Conservation (phyloP, 2,113 vertebrate genomes). For the Barbus barbus region DNA sequence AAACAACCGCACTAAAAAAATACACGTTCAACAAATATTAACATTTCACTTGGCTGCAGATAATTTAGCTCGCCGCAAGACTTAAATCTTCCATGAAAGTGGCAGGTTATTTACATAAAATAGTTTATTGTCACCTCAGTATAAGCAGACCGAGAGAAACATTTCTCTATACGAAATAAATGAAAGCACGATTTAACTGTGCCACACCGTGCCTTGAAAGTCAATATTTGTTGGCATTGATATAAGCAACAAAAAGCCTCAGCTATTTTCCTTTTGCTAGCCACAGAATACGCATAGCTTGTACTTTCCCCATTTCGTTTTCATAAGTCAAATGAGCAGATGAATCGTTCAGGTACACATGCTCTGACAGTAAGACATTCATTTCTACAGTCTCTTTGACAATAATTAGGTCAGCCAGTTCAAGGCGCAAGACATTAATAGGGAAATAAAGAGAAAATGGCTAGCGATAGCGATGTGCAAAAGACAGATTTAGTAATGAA, state of each 20-base stretch:
- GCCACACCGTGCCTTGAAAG: neutral
- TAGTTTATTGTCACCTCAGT: slow-evolving; percentile 57
- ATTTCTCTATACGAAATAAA: slow-evolving; percentile 28
- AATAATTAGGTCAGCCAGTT: slow-evolving; percentile 25
- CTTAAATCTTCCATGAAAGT: slow-evolving; percentile 60
- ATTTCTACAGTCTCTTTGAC: slow-evolving; percentile 1
- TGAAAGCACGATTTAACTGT: slow-evolving; percentile 11
- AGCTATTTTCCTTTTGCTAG: neutral
- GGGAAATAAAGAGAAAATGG: neutral
- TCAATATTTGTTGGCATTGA: neutral
- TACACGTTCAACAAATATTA: neutral
- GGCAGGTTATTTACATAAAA: slow-evolving; percentile 71
- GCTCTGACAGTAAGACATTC: slow-evolving; percentile 17
- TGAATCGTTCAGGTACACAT: neutral
- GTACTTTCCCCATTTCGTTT: slow-evolving; percentile 13
- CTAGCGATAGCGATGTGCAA: neutral
- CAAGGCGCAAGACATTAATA: neutral
- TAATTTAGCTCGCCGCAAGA: slow-evolving; percentile 6
- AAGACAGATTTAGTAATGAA: neutral
- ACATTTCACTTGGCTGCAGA: slow-evolving; percentile 5
- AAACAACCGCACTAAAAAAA: neutral
- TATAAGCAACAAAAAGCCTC: neutral
- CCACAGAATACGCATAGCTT: slow-evolving; percentile 3
- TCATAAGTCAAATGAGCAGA: slow-evolving; percentile 2
- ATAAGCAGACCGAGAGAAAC: slow-evolving; percentile 32